phyloP scores from a whole-genome alignment of 2,113 vertebrate genomes.

The Bubo bubo region DNA sequence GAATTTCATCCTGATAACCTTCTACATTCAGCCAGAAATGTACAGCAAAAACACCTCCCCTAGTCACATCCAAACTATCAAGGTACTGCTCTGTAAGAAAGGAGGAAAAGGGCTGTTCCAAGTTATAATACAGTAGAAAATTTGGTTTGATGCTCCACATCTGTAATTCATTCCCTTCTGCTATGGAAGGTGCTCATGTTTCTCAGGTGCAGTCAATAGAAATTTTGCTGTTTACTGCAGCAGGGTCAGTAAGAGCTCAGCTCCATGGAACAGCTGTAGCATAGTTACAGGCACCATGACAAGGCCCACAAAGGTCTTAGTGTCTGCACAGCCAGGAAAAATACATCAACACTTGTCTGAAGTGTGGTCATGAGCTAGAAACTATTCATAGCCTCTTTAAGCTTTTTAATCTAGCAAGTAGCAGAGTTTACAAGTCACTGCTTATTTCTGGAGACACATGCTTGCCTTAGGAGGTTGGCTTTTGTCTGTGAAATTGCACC shows the following conservation, averaged over 20 bases:
- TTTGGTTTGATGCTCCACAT: background rate
- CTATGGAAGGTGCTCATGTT: background rate
- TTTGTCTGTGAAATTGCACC: background rate
- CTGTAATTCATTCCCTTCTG: background rate
- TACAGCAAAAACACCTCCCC: background rate
- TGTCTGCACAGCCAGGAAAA: background rate
- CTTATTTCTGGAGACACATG: background rate
- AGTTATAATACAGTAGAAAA: background rate
- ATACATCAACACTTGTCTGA: background rate
- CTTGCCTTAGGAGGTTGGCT: background rate
- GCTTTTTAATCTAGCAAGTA: background rate
- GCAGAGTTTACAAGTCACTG: background rate
- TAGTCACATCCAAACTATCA: background rate
- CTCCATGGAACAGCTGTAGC: background rate
- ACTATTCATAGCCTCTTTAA: background rate
- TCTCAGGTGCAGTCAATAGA: background rate
- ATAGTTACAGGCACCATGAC: background rate
- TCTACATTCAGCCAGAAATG: background rate
- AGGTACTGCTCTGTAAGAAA: background rate
- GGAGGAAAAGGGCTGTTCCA: background rate
- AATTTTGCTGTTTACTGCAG: background rate
- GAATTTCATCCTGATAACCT: background rate
- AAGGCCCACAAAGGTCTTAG: background rate
- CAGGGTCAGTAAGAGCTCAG: background rate
- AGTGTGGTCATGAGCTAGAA: background rate